Evolutionary conservation across 2,888 invertebrate species (phyloP), one percentile per base, ranked within the genome.

Genomic region (Erebia epiphron): DNA sequence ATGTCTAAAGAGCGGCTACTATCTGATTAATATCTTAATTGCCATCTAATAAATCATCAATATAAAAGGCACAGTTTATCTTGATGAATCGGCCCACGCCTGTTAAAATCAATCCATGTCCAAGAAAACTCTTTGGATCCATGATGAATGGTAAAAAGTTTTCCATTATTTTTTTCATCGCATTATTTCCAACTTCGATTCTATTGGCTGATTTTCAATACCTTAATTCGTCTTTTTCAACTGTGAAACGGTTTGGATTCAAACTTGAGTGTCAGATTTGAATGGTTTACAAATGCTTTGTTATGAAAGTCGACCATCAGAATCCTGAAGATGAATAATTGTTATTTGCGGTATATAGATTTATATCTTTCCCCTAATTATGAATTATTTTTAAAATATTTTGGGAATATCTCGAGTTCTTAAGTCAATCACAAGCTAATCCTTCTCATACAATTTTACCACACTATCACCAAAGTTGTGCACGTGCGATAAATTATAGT

Each of bases 61-160:
- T 62, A 72, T 66, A 60, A 58, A 71, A 69, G 71, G 62, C 72
- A 71, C 69, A 67, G 58, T 73, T 68, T 70, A 72, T 68, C 73
- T 71, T 75, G 75, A 76, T 75, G 71, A 71, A 76, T 67, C 75
- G 75, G 75, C 73, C 74, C 65, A 73, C 73, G 74, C 71, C 76
- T 76, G 77, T 78, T 76, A 78, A 78, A 80, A 78, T 76, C 78
- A 71, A 73, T 77, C 77, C 77, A 67, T 73, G 73, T 72, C 75
- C 60, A 75, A 74, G 77, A 79, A 79, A 78, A 78, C 76, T 73
- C 71, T 75, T 78, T 77, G 75, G 75, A 70, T 73, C 65, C 72
- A 75, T 79, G 81, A 80, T 80, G 75, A 78, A 80, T 79, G 78
- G 64, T 74, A 35, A 67, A 66, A 67, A 67, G 58, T 67, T 67